Evolutionary conservation across 2,888 invertebrate species (phyloP).

Genomic region (Cryptus armator): DNA sequence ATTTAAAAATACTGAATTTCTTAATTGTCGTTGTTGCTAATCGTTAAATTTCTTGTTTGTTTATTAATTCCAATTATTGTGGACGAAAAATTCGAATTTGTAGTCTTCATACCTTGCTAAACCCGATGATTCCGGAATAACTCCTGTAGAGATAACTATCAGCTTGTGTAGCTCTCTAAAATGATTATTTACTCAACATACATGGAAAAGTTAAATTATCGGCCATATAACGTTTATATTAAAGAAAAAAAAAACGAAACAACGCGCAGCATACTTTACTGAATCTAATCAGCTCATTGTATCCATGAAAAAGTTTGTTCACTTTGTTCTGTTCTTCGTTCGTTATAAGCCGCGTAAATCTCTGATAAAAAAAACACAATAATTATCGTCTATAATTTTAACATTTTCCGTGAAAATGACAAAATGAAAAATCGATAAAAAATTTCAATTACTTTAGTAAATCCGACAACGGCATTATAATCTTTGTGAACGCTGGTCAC

Average conservation of each 20-base stretch:
- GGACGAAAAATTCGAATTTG: neutral
- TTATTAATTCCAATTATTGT: neutral
- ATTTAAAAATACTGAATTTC: too few species aligned
- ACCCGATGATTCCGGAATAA: neutral
- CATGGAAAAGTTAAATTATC: neutral
- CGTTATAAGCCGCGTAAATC: neutral
- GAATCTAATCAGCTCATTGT: neutral
- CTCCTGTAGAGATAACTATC: conserved; percentile 11
- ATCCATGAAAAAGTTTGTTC: neutral
- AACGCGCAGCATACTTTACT: neutral
- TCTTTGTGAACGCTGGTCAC: too few species aligned
- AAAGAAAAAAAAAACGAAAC: neutral
- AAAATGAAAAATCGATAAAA: too few species aligned
- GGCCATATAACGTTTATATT: neutral
- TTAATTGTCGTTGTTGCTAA: too few species aligned
- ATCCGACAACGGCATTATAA: too few species aligned
- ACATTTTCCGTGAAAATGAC: neutral
- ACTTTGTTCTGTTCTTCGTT: neutral
- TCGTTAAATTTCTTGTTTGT: too few species aligned
- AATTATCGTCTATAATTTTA: neutral
- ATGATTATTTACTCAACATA: neutral
- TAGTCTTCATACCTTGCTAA: neutral
- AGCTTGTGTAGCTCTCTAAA: neutral
- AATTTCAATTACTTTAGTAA: too few species aligned
- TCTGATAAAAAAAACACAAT: neutral